These are phyloP conservation scores for Caprella mutica DNA, from an alignment of 2,888 invertebrate genomes.

Conservation along the genomic window DNA sequence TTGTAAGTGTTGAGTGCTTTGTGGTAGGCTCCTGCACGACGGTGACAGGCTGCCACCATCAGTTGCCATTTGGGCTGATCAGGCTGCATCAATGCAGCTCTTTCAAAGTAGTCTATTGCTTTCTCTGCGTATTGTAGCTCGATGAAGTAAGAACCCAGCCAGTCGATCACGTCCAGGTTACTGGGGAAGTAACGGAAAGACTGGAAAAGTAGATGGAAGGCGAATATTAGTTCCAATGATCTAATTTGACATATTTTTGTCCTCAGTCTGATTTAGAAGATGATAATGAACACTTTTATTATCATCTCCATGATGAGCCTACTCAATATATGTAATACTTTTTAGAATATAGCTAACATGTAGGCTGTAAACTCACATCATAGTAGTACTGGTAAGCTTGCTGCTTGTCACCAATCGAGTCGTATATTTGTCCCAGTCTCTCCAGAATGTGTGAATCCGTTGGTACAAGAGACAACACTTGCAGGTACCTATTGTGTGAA, in stretches of 20 bases:
- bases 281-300: background rate
- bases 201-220: too few relatives aligned
- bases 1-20: conserved; percentile 68
- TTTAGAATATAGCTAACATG: too few relatives aligned
- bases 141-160: conserved; percentile 78
- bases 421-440: conserved; percentile 80
- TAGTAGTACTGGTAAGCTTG: conserved; percentile 73
- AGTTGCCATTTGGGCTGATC: conserved; percentile 73
- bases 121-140: conserved; percentile 80
- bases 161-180: conserved; percentile 66
- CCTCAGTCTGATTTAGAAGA: background rate
- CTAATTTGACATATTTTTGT: background rate
- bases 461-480: conserved; percentile 67
- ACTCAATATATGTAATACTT: background rate
- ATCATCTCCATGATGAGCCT: background rate
- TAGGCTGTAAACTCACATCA: conserved; percentile 59
- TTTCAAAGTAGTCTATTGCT: conserved; percentile 69
- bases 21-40: conserved; percentile 70
- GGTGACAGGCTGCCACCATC: conserved; percentile 71
- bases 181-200: conserved; percentile 59
- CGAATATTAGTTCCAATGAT: too few relatives aligned
- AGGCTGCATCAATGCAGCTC: conserved; percentile 63
- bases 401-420: conserved; percentile 78
- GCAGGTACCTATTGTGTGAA: conserved; percentile 53
- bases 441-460: conserved; percentile 82